Base-by-base conservation (phyloP, 2,797 vertebrate genomes). In the Hafferia zeledoni region DNA sequence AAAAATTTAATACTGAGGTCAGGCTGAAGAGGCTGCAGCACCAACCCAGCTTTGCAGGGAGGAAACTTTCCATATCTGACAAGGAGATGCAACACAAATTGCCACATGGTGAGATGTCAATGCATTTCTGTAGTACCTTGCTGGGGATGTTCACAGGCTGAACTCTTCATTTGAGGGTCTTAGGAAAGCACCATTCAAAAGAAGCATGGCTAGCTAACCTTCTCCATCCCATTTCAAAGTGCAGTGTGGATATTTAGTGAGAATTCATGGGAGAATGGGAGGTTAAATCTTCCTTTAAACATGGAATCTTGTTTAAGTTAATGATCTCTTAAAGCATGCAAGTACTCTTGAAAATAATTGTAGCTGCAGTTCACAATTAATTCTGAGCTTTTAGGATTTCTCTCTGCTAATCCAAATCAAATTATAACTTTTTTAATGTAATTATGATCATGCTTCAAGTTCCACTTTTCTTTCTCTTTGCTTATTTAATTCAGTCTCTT, bases 331-430 rank as follows among this genome's bases (percentile, higher is more conserved):
- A 84, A 91, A 94, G 93, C 87, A 83, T 46, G 75, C 69, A 70
- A 78, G 52, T 88, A 57, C 93, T 91, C 90, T 96, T 91, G 83
- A 94, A 96, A 96, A 96, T 93, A 94, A 93, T 82, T 71, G 61
- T 76, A 71, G 57, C 70, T 72, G 56, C 70, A 83, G 81, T 47
- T 91, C 83, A 61, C 61, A 75, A 85, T 86, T 94, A 87, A 95
- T 92, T 95, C 67, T 55, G 80, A 68, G 85, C 79, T 89, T 94
- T 86, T 87, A 86, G 68, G 56, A 82, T 90, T 93, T 91, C 17
- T 85, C 30, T 60, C 53, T 89, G 44, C 61, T 95, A 92, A 96
- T 89, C 72, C 61, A 95, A 94, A 93, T 85, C 65, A 91, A 87
- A 92, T 94, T 90, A 69, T 63, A 90, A 90, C 31, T 92, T 94